Evolutionary conservation across 53 echinoderm and acorn worm species (phyloP), one percentile per base, ranked within the genome.

Genomic region (Echinarachnius parma): DNA sequence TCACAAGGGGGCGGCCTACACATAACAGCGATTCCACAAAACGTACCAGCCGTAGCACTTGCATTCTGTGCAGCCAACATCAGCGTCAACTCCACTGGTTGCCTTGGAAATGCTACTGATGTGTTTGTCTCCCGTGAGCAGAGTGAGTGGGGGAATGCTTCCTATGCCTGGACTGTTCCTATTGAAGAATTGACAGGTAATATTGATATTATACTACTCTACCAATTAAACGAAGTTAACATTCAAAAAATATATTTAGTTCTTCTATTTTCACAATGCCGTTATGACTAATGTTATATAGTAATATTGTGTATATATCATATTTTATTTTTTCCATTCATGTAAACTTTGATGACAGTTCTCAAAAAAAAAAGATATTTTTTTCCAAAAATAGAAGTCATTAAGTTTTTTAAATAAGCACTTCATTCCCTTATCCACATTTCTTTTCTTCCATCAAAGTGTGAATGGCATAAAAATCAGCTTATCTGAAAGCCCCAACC

Each of bases 11-110:
- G 57, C 57, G 57, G 7, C 28, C 57, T 57, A 8, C 4, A 10
- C 7, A 26, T 57, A 23, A 16, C 27, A 10, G 26, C 4, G 22
- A 23, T 7, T 57, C 52, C 20, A 14, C 52, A 50, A 19, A 50
- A 50, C 20, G 52, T 15, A 29, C 10, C 36, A 35, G 18, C 0
- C 4, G 61, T 61, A 0, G 18, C 36, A 19, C 23, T 63, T 21
- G 39, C 45, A n/a, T 19, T 72, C 56, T 72, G 74, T 24, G 9
- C 57, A 26, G 55, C 57, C 26, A 57, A 44, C 35, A 56, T 39
- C 21, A 72, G 39, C 18, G 28, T 39, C 39, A 39, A 57, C 28
- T 25, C 24, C 39, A 35, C 55, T 0, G 24, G 2, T 19, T 72
- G 74, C 19, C 9, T 72, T 5, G 56, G 28, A 16, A 55, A 57